These are phyloP conservation scores for Pheosia tremula DNA, from an alignment of 2,888 invertebrate genomes.

Conservation along the genomic window DNA sequence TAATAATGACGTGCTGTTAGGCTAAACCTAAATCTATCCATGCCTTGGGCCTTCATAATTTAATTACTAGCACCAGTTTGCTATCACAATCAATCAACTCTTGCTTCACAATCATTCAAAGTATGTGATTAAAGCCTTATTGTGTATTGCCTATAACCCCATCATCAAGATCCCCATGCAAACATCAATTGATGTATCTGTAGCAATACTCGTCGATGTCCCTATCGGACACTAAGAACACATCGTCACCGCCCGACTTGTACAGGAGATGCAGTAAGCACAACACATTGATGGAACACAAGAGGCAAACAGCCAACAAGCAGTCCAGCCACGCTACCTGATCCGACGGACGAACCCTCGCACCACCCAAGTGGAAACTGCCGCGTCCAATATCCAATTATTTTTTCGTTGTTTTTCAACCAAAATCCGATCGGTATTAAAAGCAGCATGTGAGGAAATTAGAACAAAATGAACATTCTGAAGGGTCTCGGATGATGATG, in stretches of 20 bases:
- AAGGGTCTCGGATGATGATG: conserved; percentile 31
- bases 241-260: conserved; percentile 52
- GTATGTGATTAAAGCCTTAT: conserved; percentile 7
- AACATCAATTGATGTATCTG: conserved; percentile 58
- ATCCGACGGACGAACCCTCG: conserved; percentile 87
- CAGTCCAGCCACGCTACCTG: conserved; percentile 92
- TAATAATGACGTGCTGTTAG: conserved; percentile 35
- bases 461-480: conserved; percentile 65
- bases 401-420: conserved; percentile 47
- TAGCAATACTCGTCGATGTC: conserved; percentile 72
- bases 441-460: conserved; percentile 82
- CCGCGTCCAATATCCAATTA: conserved; percentile 60
- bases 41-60: conserved; percentile 25
- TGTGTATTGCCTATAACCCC: conserved; percentile 29
- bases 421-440: conserved; percentile 67
- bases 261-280: conserved; percentile 87
- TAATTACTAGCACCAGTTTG: conserved; percentile 40
- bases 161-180: conserved; percentile 39
- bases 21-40: conserved; percentile 24
- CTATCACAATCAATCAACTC: conserved; percentile 23
- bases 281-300: conserved; percentile 87
- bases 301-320: conserved; percentile 87
- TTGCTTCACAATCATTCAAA: conserved; percentile 12
- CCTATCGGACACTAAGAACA: conserved; percentile 58
- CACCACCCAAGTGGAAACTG: conserved; percentile 82